These are phyloP conservation scores for Lepeophtheirus salmonis DNA, from an alignment of 1,140 invertebrate species.

Conservation along the genomic window DNA sequence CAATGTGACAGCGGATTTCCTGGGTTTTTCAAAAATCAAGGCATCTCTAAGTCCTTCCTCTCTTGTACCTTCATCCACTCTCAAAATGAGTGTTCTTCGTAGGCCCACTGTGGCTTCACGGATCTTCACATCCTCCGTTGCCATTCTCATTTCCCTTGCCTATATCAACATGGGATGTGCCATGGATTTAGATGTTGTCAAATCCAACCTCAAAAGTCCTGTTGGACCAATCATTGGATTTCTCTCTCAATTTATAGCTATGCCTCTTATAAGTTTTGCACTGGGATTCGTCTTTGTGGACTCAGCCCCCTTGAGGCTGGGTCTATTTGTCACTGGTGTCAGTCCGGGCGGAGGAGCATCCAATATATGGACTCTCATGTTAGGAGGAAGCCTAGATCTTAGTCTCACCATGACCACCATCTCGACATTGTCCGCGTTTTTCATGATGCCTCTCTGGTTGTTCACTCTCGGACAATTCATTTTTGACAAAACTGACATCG, in stretches of 20 bases:
- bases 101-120: conserved; percentile 44
- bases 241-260: conserved; percentile 59
- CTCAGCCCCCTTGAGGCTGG: conserved; percentile 10
- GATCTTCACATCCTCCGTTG: conserved; percentile 55
- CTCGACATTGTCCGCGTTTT: conserved; percentile 22
- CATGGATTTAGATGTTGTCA: conserved; percentile 51
- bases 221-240: conserved; percentile 67
- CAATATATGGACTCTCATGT: conserved; percentile 79
- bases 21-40: conserved; percentile 27
- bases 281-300: conserved; percentile 13
- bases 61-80: no score
- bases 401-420: conserved; percentile 29
- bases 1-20: conserved; percentile 28
- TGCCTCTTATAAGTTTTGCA: conserved; percentile 54
- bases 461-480: conserved; percentile 35
- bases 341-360: conserved; percentile 78
- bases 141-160: conserved; percentile 54
- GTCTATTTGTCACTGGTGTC: conserved; percentile 17
- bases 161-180: conserved; percentile 89
- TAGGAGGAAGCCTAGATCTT: conserved; percentile 57
- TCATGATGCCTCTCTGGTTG: conserved; percentile 22
- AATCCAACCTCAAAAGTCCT: conserved; percentile 46
- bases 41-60: no score
- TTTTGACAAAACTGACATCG: conserved; percentile 44
- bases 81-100: conserved; percentile 40